Base-by-base conservation (phyloP, 2,888 invertebrate genomes). In the Lycocerus yunnanus region DNA sequence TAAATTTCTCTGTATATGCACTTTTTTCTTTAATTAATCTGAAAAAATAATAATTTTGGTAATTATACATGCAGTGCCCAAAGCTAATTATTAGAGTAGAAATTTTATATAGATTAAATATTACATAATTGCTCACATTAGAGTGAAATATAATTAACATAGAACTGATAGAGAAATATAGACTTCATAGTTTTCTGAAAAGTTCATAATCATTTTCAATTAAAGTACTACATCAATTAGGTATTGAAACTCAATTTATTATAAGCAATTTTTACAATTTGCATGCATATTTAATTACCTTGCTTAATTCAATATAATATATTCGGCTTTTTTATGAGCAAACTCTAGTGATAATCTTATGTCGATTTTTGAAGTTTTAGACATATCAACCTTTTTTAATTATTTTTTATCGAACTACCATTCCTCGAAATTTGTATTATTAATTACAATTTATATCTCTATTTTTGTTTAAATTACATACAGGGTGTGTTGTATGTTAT, bases 141-240 rank as follows among this genome's bases (percentile, higher is more conserved):
- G 75, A 73, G 75, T 75, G 75, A 75, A 73, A 60, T 73, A 72
- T 73, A 63, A 63, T 14, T 63, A 70, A 75, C 16, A 72, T 73
- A 75, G 72, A 73, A 75, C 75, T 75, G 72, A 75, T 75, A 75
- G 75, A 75, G 75, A 75, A 75, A 43, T 66, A 75, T 75, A 73
- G 75, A 75, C 75, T 75, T 75, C 67, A 65, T 58, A 15, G 61
- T 72, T 72, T 72, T 61, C n/a, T 43, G 43, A 71, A 71, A 71
- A 24, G 59, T 71, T 68, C 67, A 72, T 72, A 61, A 68, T 59
- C 71, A 70, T 65, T 66, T 66, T 18, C 20, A 24, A 66, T 58
- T 20, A 68, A 43, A 20, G 20, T 21, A 58, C 15, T 15, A 14
- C 68, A 59, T 58, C 58, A 69, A 15, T n/a, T 70, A 70, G 69